Evolutionary conservation across 2,113 vertebrate species (phyloP).

Genomic region (Toxotes jaculatrix): DNA sequence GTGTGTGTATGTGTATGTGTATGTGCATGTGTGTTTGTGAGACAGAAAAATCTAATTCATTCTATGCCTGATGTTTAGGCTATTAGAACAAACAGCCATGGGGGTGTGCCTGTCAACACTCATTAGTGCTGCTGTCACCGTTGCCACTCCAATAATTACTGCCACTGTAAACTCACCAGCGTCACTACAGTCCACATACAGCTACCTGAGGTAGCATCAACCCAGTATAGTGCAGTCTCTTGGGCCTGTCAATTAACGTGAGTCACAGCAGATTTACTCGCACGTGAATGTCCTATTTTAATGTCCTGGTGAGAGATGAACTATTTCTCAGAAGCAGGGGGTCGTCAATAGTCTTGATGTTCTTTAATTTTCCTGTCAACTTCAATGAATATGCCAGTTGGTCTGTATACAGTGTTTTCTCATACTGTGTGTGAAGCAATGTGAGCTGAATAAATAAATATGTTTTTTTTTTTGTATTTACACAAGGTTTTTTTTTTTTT

Average conservation of each 20-base stretch:
- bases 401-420: background rate
- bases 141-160: conserved; percentile 75
- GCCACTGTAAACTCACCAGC: conserved; percentile 68
- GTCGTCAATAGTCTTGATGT: conserved; percentile 52
- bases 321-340: conserved; percentile 39
- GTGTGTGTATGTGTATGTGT: background rate
- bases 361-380: conserved; percentile 64
- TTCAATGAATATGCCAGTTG: conserved; percentile 48
- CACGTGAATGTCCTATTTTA: conserved; percentile 58
- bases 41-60: conserved; percentile 47
- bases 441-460: background rate
- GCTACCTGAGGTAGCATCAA: conserved; percentile 46
- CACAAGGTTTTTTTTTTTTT: background rate
- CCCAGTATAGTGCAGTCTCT: conserved; percentile 29
- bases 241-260: conserved; percentile 69
- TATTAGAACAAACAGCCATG: conserved; percentile 77
- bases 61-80: conserved; percentile 70
- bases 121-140: conserved; percentile 77
- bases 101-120: conserved; percentile 78
- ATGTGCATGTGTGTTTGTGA: conserved; percentile 2
- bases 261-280: conserved; percentile 68
- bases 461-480: background rate
- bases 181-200: conserved; percentile 36
- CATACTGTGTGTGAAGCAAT: background rate
- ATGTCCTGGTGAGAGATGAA: conserved; percentile 35